Evolutionary conservation across 2,888 invertebrate genomes (phyloP).

Genomic region (Eilema depressum): DNA sequence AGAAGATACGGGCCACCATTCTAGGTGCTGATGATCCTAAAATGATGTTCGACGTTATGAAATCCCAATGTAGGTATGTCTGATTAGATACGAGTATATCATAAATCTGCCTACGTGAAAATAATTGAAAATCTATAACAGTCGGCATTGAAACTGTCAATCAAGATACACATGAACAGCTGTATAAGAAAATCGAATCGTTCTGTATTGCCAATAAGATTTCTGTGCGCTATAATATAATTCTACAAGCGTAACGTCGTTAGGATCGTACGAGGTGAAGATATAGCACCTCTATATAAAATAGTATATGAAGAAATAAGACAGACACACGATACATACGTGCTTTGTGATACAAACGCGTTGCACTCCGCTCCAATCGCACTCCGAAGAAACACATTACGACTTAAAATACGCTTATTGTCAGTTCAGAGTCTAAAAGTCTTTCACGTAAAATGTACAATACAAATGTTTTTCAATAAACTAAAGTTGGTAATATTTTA

Average conservation of each 20-base stretch:
- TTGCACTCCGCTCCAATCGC: slow-evolving; percentile 46
- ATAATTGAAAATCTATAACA: slow-evolving; percentile 21
- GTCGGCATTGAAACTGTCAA: slow-evolving; percentile 41
- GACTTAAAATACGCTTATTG: slow-evolving; percentile 67
- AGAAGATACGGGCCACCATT: too few species aligned
- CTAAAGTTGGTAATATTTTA: slow-evolving; percentile 45
- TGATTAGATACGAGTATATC: background rate
- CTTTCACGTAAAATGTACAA: slow-evolving; percentile 50
- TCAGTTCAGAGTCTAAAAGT: slow-evolving; percentile 65
- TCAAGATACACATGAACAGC: slow-evolving; percentile 43
- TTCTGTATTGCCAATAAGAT: slow-evolving; percentile 32
- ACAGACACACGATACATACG: slow-evolving; percentile 74
- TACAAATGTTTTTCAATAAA: slow-evolving; percentile 51
- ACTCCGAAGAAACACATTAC: slow-evolving; percentile 52
- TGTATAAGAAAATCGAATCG: slow-evolving; percentile 28
- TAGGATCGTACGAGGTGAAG: slow-evolving; percentile 59
- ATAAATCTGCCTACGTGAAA: background rate
- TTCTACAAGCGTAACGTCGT: slow-evolving; percentile 62
- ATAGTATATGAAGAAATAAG: slow-evolving; percentile 65
- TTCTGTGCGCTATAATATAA: slow-evolving; percentile 64
- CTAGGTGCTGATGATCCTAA: too few species aligned
- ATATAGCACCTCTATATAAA: slow-evolving; percentile 64
- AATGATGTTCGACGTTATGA: too few species aligned
- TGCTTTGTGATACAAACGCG: slow-evolving; percentile 59
- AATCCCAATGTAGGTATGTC: too few species aligned